Conservation (phyloP, 2,797 vertebrate species). For the Gobio occitaniae region DNA sequence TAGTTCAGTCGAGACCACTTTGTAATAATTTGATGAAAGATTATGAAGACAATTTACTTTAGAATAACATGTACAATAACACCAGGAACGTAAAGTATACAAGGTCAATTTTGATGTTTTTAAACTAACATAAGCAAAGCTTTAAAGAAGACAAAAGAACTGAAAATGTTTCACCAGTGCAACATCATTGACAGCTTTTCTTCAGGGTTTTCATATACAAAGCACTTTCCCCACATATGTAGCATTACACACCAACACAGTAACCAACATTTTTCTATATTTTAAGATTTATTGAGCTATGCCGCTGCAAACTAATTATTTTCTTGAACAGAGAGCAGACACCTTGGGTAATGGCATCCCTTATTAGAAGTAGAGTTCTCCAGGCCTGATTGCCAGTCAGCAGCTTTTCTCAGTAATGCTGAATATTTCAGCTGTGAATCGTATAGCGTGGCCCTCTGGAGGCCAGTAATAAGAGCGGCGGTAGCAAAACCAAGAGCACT, state of each 20-base stretch:
- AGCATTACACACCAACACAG: not conserved
- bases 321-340: slow-evolving; percentile 22
- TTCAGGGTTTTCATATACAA: slow-evolving; percentile 24
- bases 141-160: not conserved
- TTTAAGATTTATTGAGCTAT: slow-evolving; percentile 38
- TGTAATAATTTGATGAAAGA: not conserved
- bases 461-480: slow-evolving; percentile 21
- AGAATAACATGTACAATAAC: not conserved
- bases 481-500: slow-evolving; percentile 39
- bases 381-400: slow-evolving; percentile 36
- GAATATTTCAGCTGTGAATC: slow-evolving; percentile 26
- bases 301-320: slow-evolving; percentile 29
- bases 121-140: not conserved
- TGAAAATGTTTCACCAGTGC: not conserved
- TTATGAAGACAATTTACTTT: not conserved
- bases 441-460: not conserved
- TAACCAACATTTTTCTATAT: not conserved
- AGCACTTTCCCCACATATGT: slow-evolving; percentile 13
- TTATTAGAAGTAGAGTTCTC: slow-evolving; percentile 36
- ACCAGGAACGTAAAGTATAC: not conserved
- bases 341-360: slow-evolving; percentile 26
- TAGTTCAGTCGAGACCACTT: too few species aligned
- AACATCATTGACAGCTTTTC: not conserved
- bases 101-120: not conserved
- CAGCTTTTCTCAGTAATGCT: slow-evolving; percentile 35